Conservation (phyloP, 1,140 invertebrate species). For the Coenobita brevimanus region DNA sequence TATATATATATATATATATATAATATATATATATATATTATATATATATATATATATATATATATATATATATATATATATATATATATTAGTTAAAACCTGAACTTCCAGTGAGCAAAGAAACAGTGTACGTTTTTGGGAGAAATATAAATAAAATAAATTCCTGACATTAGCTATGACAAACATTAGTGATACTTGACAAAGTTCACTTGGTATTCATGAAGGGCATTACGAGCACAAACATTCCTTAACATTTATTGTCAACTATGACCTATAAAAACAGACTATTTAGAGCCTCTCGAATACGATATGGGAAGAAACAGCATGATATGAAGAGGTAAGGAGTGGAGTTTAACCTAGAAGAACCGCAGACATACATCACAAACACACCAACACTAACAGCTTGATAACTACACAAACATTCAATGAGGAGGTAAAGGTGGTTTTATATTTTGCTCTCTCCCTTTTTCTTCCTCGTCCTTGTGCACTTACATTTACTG, state of each 20-base stretch:
- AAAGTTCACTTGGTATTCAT: not conserved
- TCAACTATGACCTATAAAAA: slow-evolving; percentile 45
- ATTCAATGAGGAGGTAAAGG: not conserved
- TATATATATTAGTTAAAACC: too few relatives aligned
- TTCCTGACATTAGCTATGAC: not conserved
- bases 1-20: too few relatives aligned
- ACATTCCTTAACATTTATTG: slow-evolving; percentile 40
- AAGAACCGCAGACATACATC: not conserved
- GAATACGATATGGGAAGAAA: slow-evolving; percentile 27
- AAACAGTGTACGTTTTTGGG: too few relatives aligned
- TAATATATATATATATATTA: too few relatives aligned
- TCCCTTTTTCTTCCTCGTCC: too few relatives aligned
- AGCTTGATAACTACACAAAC: not conserved
- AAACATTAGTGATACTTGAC: not conserved
- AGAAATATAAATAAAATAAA: too few relatives aligned
- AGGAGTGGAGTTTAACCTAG: not conserved
- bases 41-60: too few relatives aligned
- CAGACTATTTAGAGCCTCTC: slow-evolving; percentile 27
- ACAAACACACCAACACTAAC: not conserved
- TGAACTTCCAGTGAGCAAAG: too few relatives aligned
- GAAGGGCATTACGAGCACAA: slow-evolving; percentile 22
- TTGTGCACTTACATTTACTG: not conserved
- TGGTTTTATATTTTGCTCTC: too few relatives aligned
- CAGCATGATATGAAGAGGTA: slow-evolving; percentile 31
- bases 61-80: too few relatives aligned